Evolutionary conservation across 2,113 vertebrate species (phyloP), one percentile per base, ranked within the genome.

Genomic region (Phocoena phocoena): DNA sequence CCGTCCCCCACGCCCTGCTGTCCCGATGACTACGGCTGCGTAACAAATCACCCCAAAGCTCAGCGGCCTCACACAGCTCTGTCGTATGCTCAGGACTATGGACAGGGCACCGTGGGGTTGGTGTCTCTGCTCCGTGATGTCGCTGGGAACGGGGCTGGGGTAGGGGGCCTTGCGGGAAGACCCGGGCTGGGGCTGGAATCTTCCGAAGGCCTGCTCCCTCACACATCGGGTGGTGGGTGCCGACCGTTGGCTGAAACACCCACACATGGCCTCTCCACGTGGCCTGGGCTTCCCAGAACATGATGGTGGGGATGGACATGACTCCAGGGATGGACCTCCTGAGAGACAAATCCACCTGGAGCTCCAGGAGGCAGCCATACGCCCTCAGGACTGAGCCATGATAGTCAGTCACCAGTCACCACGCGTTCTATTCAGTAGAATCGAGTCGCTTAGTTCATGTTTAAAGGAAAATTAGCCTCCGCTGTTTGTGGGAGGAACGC

Each of bases 1-100:
- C 6, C 1, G 1, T 0, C n/a, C 44, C 41, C 58, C 2, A 3
- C 0, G 0, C 13, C 65, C 73, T 8, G 31, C 83, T n/a, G 10
- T 21, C 38, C 68, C 0, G 0, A 50, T 41, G 14, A 38, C 80
- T 26, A 6, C 25, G 33, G 55, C 25, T 62, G 8, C 1, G 0
- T 7, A 13, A 18, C 68, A 36, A 15, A 11, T 26, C 1, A 3
- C 25, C 89, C 62, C 70, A 33, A 44, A 50, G 55, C 47, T 36
- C 62, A 18, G 21, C 14, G 14, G 44, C 4, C 4, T 18, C 76
- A 5, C 3, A 3, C 28, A 58, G 13, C 65, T 2, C 1, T 33
- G 26, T 28, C 3, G 5, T 21, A 4, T 0, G 26, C 77, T 63
- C 9, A 17, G 60, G 41, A 18, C 17, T 2, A 17, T 0, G 0